phyloP scores from a whole-genome alignment of 1,140 invertebrate genomes.

The Drosophila obscura region DNA sequence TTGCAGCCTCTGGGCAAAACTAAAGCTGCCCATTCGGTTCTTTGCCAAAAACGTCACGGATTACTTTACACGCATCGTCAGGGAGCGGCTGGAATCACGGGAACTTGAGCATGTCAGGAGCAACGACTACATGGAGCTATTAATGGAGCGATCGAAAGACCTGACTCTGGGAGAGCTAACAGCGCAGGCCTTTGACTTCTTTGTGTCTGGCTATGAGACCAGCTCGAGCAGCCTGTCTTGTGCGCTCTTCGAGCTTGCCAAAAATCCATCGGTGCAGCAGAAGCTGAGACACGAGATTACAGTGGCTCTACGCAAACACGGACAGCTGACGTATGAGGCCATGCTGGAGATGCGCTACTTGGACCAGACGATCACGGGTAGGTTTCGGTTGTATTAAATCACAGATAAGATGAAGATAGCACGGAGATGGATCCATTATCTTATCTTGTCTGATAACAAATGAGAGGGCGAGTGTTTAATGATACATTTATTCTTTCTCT shows the following conservation, averaged over 20 bases:
- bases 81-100: slow-evolving; percentile 84
- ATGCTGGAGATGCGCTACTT: slow-evolving; percentile 81
- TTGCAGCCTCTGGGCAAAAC: too few species aligned
- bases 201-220: slow-evolving; percentile 87
- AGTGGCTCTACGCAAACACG: slow-evolving; percentile 83
- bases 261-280: slow-evolving; percentile 85
- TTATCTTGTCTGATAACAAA: too few species aligned
- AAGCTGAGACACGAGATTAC: slow-evolving; percentile 83
- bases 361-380: slow-evolving; percentile 70
- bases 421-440: too few species aligned
- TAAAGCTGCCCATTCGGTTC: too few species aligned
- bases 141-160: slow-evolving; percentile 27
- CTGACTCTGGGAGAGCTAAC: slow-evolving; percentile 52
- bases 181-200: slow-evolving; percentile 85
- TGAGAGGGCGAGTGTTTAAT: neutral
- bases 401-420: neutral
- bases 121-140: slow-evolving; percentile 85
- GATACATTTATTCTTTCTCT: neutral
- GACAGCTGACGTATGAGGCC: slow-evolving; percentile 67
- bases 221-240: slow-evolving; percentile 85
- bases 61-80: slow-evolving; percentile 84
- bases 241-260: slow-evolving; percentile 84
- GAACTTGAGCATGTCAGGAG: slow-evolving; percentile 83
- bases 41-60: slow-evolving; percentile 25
- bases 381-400: neutral